A percentile compares a stretch with the other conserved stretches of the same genome.
Evolutionary conservation across 2,113 vertebrate species (phyloP).

Genomic region (Rhabdomys dilectus): DNA sequence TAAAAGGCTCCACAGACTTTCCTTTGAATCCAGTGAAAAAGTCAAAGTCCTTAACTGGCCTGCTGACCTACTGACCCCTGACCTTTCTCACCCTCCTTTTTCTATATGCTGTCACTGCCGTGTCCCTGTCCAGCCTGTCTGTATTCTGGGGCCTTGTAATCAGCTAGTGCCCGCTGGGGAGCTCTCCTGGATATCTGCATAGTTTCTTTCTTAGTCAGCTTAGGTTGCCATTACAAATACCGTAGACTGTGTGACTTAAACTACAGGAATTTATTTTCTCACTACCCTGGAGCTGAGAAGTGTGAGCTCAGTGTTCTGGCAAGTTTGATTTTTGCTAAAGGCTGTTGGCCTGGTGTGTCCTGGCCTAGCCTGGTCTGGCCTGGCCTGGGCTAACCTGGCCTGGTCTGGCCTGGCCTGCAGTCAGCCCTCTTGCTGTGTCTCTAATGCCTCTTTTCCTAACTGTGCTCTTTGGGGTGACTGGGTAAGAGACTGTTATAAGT

Average conservation of each 20-base stretch:
- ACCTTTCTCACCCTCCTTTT: background rate
- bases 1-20: background rate
- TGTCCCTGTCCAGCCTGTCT: background rate
- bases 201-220: background rate
- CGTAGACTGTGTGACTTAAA: background rate
- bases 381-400: background rate
- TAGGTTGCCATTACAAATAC: background rate
- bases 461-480: background rate
- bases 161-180: background rate
- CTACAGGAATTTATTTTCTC: background rate
- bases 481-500: background rate
- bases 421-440: background rate
- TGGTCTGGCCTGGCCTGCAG: background rate
- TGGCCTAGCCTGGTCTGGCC: background rate
- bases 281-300: background rate
- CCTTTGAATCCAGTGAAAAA: conserved; percentile 12
- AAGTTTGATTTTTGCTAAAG: background rate
- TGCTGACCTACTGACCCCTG: background rate
- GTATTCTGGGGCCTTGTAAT: background rate
- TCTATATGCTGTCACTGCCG: fast-evolving
- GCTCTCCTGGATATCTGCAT: background rate
- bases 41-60: background rate
- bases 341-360: background rate
- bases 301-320: background rate
- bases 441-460: background rate